A percentile compares a stretch with the other conserved stretches of the same genome.
phyloP scores from a whole-genome alignment of 2,113 vertebrate genomes.

The Suricata suricatta region DNA sequence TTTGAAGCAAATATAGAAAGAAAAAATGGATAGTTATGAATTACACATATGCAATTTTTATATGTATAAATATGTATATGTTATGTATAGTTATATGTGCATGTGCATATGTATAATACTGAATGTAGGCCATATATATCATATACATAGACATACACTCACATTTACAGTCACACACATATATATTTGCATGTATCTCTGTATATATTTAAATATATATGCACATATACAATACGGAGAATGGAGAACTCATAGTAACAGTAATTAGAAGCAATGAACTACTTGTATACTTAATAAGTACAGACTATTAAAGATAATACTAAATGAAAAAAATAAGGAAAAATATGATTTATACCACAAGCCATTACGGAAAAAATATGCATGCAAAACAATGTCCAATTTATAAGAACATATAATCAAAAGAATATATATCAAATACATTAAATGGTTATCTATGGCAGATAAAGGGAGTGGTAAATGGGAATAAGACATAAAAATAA shows the following conservation, averaged over 20 bases:
- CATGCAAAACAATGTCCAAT: neutral
- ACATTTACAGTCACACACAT: neutral
- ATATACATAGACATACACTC: too few species aligned
- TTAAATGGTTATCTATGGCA: neutral
- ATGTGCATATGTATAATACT: neutral
- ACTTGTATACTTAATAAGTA: neutral
- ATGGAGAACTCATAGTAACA: neutral
- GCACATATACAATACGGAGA: neutral
- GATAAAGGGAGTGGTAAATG: neutral
- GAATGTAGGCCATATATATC: neutral
- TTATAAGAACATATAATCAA: neutral
- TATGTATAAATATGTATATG: neutral
- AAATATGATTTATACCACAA: neutral
- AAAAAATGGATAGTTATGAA: neutral
- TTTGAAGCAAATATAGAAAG: neutral
- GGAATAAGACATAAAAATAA: neutral
- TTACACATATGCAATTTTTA: neutral
- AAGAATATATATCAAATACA: neutral
- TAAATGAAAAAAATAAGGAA: neutral
- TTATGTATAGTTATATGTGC: neutral
- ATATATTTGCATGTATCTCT: neutral
- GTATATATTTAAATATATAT: neutral
- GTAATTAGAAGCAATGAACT: neutral
- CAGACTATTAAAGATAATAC: neutral
- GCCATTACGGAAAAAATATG: neutral